These are phyloP conservation scores for Drosophila macrothrix DNA, from an alignment of 2,888 invertebrate genomes.

Conservation along the genomic window DNA sequence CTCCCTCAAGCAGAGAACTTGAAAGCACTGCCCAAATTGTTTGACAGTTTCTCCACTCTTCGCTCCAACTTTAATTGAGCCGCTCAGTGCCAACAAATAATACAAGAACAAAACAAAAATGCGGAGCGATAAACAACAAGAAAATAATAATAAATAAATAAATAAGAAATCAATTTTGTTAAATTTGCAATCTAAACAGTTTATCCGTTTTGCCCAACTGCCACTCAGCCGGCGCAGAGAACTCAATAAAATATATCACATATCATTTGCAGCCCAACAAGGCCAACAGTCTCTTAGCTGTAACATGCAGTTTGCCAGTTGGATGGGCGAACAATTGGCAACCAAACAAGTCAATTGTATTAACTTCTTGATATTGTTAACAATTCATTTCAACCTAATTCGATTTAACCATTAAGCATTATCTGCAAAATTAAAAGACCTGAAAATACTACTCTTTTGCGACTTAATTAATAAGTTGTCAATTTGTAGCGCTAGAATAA, in stretches of 20 bases:
- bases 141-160: conserved; percentile 43
- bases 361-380: neutral
- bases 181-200: conserved; percentile 61
- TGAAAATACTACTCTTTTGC: neutral
- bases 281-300: conserved; percentile 9
- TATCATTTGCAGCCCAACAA: conserved; percentile 21
- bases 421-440: neutral
- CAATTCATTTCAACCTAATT: neutral
- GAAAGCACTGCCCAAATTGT: conserved; percentile 59
- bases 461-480: neutral
- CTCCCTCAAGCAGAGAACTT: conserved; percentile 28
- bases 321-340: too few relatives aligned
- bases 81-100: conserved; percentile 27
- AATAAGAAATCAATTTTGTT: conserved; percentile 67
- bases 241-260: conserved; percentile 56
- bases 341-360: neutral
- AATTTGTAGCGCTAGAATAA: neutral
- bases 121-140: conserved; percentile 2
- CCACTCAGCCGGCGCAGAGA: conserved; percentile 15
- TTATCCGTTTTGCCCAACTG: conserved; percentile 56
- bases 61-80: conserved; percentile 54
- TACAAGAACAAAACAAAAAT: neutral
- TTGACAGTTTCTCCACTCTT: conserved; percentile 55
- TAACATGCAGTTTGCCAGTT: conserved; percentile 13
- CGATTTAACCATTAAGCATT: neutral